A percentile compares a stretch with the other conserved stretches of the same genome.
These are phyloP conservation scores for Hoplostethus atlanticus DNA, from an alignment of 2,797 vertebrate genomes.

Conservation along the genomic window DNA sequence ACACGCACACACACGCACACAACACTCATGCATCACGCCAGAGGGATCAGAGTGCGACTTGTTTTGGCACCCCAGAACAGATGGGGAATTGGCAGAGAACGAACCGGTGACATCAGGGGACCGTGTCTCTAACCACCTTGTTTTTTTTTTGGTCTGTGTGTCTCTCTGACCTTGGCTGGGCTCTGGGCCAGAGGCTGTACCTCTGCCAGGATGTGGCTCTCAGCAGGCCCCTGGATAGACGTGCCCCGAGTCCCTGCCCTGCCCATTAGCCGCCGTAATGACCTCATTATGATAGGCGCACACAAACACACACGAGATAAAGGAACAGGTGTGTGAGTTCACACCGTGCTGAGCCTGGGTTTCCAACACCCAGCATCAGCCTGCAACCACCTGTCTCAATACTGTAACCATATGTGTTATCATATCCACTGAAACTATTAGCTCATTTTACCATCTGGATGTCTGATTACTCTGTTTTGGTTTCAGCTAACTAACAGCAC, in stretches of 20 bases:
- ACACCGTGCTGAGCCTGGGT: slow-evolving; percentile 38
- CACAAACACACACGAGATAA: slow-evolving; percentile 54
- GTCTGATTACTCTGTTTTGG: slow-evolving; percentile 49
- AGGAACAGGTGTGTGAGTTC: slow-evolving; percentile 71
- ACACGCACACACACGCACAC: too few relatives aligned
- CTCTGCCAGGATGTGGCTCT: slow-evolving; percentile 35
- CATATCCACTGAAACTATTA: slow-evolving; percentile 53
- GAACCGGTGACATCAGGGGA: slow-evolving; percentile 4
- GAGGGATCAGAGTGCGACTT: too few relatives aligned
- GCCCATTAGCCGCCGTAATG: slow-evolving; percentile 57
- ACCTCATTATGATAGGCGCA: slow-evolving; percentile 60
- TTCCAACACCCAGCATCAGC: slow-evolving; percentile 47
- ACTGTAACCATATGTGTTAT: slow-evolving; percentile 43
- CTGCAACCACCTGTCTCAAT: slow-evolving; percentile 53
- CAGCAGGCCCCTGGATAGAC: slow-evolving; percentile 27
- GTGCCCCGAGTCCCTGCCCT: slow-evolving; percentile 17
- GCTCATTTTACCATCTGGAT: slow-evolving; percentile 46
- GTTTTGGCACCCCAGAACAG: too few relatives aligned
- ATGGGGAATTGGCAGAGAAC: background rate
- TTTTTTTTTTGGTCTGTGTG: slow-evolving; percentile 7
- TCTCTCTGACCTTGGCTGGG: slow-evolving; percentile 46
- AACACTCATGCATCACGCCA: background rate
- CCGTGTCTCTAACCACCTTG: background rate
- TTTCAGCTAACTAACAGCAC: slow-evolving; percentile 42
- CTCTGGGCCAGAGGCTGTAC: slow-evolving; percentile 27